phyloP scores from a whole-genome alignment of 1,140 invertebrate species.

The Conopomorpha cramerella region DNA sequence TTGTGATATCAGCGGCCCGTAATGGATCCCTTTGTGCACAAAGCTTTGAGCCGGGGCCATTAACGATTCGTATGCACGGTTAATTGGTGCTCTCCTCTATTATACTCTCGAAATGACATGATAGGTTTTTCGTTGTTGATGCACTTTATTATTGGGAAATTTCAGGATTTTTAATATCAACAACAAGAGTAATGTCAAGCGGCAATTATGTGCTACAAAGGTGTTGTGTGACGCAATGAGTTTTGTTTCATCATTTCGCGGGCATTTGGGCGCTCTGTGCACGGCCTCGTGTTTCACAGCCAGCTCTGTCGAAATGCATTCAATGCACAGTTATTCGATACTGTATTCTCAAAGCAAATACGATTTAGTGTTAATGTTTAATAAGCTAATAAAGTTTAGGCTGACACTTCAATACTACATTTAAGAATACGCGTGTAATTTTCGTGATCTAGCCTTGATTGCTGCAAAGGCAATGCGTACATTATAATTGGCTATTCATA shows the following conservation, averaged over 20 bases:
- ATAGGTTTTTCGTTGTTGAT: too few relatives aligned
- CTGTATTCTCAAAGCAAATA: constrained; percentile 21
- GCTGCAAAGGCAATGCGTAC: too few relatives aligned
- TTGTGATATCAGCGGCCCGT: constrained; percentile 16
- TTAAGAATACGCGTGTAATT: constrained; percentile 5
- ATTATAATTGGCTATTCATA: too few relatives aligned
- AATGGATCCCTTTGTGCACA: constrained; percentile 36
- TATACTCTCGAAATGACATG: too few relatives aligned
- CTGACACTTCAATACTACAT: constrained; percentile 2
- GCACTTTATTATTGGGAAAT: too few relatives aligned
- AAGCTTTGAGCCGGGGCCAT: constrained; percentile 30
- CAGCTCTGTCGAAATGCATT: constrained; percentile 55
- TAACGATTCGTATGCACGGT: constrained; percentile 23
- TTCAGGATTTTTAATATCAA: too few relatives aligned
- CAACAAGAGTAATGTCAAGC: too few relatives aligned
- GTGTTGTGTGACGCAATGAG: constrained; percentile 18
- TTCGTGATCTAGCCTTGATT: too few relatives aligned
- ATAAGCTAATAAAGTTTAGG: too few relatives aligned
- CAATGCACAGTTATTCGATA: constrained; percentile 48
- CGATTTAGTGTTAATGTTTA: constrained; percentile 30
- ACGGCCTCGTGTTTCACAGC: constrained; percentile 49
- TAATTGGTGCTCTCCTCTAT: constrained; percentile 38
- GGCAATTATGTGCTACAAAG: too few relatives aligned
- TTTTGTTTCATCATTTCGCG: constrained; percentile 48
- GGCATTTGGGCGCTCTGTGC: constrained; percentile 36